phyloP scores from a whole-genome alignment of 1,140 invertebrate species.

The Drosophila oshimai region DNA sequence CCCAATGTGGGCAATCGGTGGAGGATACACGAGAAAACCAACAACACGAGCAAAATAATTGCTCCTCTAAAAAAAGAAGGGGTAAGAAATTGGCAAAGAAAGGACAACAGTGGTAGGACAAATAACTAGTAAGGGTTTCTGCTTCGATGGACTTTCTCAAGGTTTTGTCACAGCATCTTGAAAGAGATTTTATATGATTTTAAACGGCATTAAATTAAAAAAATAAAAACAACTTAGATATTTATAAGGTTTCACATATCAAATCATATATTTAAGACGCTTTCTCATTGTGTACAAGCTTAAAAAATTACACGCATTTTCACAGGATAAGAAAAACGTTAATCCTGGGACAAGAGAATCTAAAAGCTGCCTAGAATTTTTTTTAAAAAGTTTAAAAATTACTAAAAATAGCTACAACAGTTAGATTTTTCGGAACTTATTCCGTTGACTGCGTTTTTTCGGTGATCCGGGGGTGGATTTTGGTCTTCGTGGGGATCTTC shows the following conservation, averaged over 20 bases:
- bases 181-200: not conserved
- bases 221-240: too few relatives aligned
- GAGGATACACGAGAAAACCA: too few relatives aligned
- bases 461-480: too few relatives aligned
- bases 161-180: not conserved
- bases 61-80: too few relatives aligned
- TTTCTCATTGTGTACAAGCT: not conserved
- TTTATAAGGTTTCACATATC: not conserved
- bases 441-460: not conserved
- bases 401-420: too few relatives aligned
- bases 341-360: not conserved
- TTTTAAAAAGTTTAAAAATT: too few relatives aligned
- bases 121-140: not conserved
- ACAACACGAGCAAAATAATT: too few relatives aligned
- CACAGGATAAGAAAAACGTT: not conserved
- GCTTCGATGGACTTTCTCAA: not conserved
- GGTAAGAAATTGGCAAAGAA: too few relatives aligned
- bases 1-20: too few relatives aligned
- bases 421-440: too few relatives aligned
- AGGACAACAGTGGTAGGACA: not conserved
- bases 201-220: not conserved
- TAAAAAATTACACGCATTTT: not conserved
- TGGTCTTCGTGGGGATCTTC: not conserved
- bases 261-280: not conserved
- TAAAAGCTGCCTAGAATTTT: too few relatives aligned